phyloP scores from a whole-genome alignment of 2,888 invertebrate genomes.

The Hypomecis punctinalis region DNA sequence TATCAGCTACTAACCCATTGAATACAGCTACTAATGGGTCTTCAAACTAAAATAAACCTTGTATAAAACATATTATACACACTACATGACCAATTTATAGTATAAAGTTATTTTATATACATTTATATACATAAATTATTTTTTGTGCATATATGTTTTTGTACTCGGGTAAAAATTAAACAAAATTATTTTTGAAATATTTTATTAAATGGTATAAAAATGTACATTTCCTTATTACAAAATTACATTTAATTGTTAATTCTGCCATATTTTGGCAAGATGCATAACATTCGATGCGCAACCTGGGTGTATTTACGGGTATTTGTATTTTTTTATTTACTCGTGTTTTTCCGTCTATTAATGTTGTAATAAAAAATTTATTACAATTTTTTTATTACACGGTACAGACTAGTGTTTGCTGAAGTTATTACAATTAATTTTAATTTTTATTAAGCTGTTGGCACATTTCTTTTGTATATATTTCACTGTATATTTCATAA shows the following conservation, averaged over 20 bases:
- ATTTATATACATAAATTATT: constrained; percentile 3
- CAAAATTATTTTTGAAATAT: constrained; percentile 63
- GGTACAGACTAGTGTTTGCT: constrained; percentile 57
- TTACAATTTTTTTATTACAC: constrained; percentile 27
- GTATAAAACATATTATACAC: constrained; percentile 4
- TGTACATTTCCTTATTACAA: constrained; percentile 73
- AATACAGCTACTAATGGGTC: constrained; percentile 47
- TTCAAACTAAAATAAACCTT: constrained; percentile 52
- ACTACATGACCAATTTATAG: constrained; percentile 11
- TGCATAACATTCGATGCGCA: constrained; percentile 44
- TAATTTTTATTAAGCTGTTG: constrained; percentile 42
- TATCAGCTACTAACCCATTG: constrained; percentile 51
- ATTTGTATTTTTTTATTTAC: constrained; percentile 40
- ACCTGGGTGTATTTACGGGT: constrained; percentile 22
- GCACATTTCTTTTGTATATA: constrained; percentile 46
- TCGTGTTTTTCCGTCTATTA: constrained; percentile 38
- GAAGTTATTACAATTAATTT: neutral
- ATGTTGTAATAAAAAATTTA: neutral
- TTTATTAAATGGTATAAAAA: constrained; percentile 83
- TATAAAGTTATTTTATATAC: constrained; percentile 10
- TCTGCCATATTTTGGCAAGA: constrained; percentile 44
- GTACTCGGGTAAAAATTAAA: constrained; percentile 53
- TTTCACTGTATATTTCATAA: neutral
- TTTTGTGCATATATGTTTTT: neutral
- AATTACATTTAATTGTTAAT: constrained; percentile 60